Evolutionary conservation across 2,797 vertebrate species (phyloP), one percentile per base, ranked within the genome.

Genomic region (Lepilemur septentrionalis): DNA sequence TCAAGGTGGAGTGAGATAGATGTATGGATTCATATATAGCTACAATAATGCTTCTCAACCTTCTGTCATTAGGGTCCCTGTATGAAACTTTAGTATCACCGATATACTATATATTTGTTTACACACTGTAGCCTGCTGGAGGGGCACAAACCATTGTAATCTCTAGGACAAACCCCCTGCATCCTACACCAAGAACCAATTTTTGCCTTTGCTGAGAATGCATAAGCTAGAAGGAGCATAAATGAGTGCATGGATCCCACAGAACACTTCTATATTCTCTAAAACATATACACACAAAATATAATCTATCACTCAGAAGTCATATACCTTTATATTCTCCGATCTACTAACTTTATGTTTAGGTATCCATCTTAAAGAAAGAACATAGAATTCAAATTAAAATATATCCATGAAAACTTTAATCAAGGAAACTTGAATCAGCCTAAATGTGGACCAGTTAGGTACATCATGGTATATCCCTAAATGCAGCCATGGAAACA

Each of bases 331-430:
- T 70, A 57, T 48, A 89, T 75, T 78, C 25, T 84, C 35, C 86
- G 70, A 83, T 41, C 4, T 20, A 75, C 25, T 28, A 28, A 87
- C 23, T 95, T 80, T 48, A 80, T 86, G 55, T n/a, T 18, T 61
- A 69, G 20, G 25, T 43, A 69, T 57, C 48, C 52, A 76, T n/a
- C 55, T 84, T 91, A 80, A 92, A 88, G 48, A 85, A 94, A 83
- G 23, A 89, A 94, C 22, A 84, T 12, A 63, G 52, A 81, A 81
- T 83, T 94, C 41, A 89, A 78, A 93, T 89, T 72, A 93, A 96
- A 87, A 89, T 65, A 86, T 70, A 63, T 8, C n/a, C 81, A 94
- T 4, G 67, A 41, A 94, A 7, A 83, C 57, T 91, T 91, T n/a
- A 48, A 86, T 67, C 18, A 63, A 82, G 63, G 46, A 89, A 89